These are phyloP conservation scores for Hypselothyrea guttata DNA, from an alignment of 2,888 invertebrate genomes.

Conservation along the genomic window DNA sequence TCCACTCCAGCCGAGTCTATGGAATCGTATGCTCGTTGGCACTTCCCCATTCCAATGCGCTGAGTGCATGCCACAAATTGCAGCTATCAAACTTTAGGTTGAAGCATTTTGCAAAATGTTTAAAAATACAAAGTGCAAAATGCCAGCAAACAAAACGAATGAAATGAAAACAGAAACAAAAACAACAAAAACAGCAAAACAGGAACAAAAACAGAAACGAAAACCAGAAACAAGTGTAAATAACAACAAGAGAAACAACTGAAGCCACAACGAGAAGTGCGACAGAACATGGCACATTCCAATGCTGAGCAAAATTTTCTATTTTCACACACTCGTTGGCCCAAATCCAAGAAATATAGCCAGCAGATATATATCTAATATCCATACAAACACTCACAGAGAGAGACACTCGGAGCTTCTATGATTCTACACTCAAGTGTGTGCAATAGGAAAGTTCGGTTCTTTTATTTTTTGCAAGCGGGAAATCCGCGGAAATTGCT, in stretches of 20 bases:
- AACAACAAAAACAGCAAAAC: constrained; percentile 20
- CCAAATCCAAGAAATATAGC: constrained; percentile 75
- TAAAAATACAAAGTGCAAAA: constrained; percentile 67
- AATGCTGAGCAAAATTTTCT: constrained; percentile 72
- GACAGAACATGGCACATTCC: constrained; percentile 71
- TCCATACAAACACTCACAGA: constrained; percentile 10
- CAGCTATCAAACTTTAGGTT: constrained; percentile 64
- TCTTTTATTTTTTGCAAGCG: constrained; percentile 39
- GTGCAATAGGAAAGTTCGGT: constrained; percentile 21
- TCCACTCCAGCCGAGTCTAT: too few relatives aligned
- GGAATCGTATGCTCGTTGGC: constrained; percentile 4
- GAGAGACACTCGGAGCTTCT: not conserved
- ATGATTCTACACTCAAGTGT: constrained; percentile 6
- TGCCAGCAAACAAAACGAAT: constrained; percentile 42
- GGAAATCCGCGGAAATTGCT: constrained; percentile 59
- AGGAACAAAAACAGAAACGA: constrained; percentile 15
- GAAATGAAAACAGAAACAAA: constrained; percentile 20
- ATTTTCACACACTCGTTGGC: constrained; percentile 77
- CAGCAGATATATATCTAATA: constrained; percentile 36
- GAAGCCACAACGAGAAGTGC: constrained; percentile 15
- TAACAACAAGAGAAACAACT: constrained; percentile 23
- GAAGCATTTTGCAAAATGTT: constrained; percentile 65
- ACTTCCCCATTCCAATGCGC: constrained; percentile 51
- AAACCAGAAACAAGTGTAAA: constrained; percentile 14
- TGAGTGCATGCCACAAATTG: constrained; percentile 61